Evolutionary conservation across 2,113 vertebrate genomes (phyloP).

Genomic region (Vulpes vulpes): DNA sequence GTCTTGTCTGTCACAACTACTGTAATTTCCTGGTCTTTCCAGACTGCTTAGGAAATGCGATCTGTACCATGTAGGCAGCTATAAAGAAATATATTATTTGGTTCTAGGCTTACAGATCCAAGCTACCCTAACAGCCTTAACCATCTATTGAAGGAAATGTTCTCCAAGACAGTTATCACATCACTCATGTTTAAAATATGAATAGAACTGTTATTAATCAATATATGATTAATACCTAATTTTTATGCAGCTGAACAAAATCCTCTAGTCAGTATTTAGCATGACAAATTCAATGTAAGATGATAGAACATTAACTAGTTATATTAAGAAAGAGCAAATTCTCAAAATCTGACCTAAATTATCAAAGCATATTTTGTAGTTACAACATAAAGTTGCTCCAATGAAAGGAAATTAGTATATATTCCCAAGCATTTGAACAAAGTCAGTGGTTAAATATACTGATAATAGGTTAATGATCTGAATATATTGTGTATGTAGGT

Average conservation of each 20-base stretch:
- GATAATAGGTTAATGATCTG: background rate
- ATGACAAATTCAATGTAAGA: background rate
- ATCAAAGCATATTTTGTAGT: background rate
- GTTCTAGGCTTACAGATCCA: background rate
- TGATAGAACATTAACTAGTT: background rate
- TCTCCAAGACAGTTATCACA: background rate
- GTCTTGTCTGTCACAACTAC: background rate
- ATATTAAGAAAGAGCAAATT: background rate
- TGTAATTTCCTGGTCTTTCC: background rate
- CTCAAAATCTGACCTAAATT: constrained; percentile 28
- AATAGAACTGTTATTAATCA: background rate
- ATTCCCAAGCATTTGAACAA: background rate
- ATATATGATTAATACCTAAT: background rate
- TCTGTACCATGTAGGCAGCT: background rate
- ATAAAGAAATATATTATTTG: constrained; percentile 14
- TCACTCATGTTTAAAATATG: background rate
- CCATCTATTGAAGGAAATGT: background rate
- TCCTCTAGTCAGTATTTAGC: background rate
- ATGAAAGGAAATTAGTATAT: background rate
- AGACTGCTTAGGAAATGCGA: background rate
- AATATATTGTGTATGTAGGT: background rate
- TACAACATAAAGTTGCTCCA: background rate
- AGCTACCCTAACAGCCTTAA: background rate
- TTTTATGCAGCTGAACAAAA: background rate
- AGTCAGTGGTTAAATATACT: background rate